These are phyloP conservation scores for Oreochromis mossambicus DNA, from an alignment of 2,797 vertebrate species.

Conservation along the genomic window DNA sequence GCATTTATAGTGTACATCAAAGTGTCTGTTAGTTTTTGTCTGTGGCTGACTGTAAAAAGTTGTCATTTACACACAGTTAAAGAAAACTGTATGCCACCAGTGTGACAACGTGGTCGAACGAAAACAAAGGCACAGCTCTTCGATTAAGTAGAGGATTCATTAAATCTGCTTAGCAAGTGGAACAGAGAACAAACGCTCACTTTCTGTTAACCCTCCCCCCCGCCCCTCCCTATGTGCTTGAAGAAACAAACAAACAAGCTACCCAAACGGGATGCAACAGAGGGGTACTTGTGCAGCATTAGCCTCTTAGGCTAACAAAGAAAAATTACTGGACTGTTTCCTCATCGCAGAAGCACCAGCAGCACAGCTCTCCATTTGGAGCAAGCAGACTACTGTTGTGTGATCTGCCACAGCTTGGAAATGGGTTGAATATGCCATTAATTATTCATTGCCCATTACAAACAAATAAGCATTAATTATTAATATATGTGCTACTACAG, in stretches of 20 bases:
- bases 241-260: conserved; percentile 67
- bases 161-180: conserved; percentile 70
- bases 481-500: conserved; percentile 56
- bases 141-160: conserved; percentile 66
- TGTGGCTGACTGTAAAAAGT: not conserved
- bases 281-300: conserved; percentile 55
- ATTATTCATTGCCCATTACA: conserved; percentile 80
- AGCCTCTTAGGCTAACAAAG: conserved; percentile 67
- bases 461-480: conserved; percentile 77
- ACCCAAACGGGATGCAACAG: conserved; percentile 48
- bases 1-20: conserved; percentile 13
- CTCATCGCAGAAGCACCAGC: not conserved
- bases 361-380: conserved; percentile 30
- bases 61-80: conserved; percentile 12
- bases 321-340: conserved; percentile 35
- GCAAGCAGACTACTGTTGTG: conserved; percentile 27
- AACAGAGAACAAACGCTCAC: conserved; percentile 61
- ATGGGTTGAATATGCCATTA: conserved; percentile 75
- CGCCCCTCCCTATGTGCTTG: conserved; percentile 19
- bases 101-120: not conserved
- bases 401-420: conserved; percentile 62
- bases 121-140: conserved; percentile 48
- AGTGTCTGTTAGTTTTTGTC: not conserved
- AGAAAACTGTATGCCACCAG: conserved; percentile 25
- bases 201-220: conserved; percentile 29